phyloP scores from a whole-genome alignment of 2,888 invertebrate species.

The Pseudoips prasinana region DNA sequence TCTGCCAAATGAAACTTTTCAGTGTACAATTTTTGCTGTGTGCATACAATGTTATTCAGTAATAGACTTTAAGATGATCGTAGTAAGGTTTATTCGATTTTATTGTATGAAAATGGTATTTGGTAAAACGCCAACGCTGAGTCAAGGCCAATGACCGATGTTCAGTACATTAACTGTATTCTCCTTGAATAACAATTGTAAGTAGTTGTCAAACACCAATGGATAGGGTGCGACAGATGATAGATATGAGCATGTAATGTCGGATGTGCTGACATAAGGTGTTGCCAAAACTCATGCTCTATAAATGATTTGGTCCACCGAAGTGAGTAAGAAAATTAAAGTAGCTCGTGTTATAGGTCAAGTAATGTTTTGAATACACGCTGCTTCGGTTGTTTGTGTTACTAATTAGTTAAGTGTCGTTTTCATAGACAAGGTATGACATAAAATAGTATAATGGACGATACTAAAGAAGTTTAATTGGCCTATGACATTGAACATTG shows the following conservation, averaged over 20 bases:
- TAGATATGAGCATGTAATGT: slow-evolving; percentile 7
- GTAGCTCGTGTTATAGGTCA: too few species aligned
- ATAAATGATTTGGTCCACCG: slow-evolving; percentile 6
- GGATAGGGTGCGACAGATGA: slow-evolving; percentile 17
- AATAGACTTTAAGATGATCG: slow-evolving; percentile 1
- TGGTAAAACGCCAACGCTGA: slow-evolving; percentile 50
- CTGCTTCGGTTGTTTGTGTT: too few species aligned
- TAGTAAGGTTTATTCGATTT: slow-evolving; percentile 9
- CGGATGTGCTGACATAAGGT: slow-evolving; percentile 13
- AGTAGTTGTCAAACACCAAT: slow-evolving; percentile 19
- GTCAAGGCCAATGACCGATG: slow-evolving; percentile 56
- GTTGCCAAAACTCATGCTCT: slow-evolving; percentile 25
- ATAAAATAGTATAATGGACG: too few species aligned
- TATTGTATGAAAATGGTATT: slow-evolving; percentile 17
- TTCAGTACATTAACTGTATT: slow-evolving; percentile 39
- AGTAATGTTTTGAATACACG: too few species aligned
- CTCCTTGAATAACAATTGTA: slow-evolving; percentile 42
- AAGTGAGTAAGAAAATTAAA: slow-evolving; percentile 8
- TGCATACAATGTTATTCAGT: slow-evolving; percentile 10
- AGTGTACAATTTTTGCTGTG: slow-evolving; percentile 8
- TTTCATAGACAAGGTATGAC: too few species aligned
- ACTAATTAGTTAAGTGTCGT: too few species aligned
- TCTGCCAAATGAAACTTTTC: slow-evolving; percentile 31
- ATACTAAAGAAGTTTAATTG: too few species aligned
- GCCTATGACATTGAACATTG: too few species aligned